Evolutionary conservation across 2,113 vertebrate species (phyloP).

Genomic region (Irena cyanogastra): DNA sequence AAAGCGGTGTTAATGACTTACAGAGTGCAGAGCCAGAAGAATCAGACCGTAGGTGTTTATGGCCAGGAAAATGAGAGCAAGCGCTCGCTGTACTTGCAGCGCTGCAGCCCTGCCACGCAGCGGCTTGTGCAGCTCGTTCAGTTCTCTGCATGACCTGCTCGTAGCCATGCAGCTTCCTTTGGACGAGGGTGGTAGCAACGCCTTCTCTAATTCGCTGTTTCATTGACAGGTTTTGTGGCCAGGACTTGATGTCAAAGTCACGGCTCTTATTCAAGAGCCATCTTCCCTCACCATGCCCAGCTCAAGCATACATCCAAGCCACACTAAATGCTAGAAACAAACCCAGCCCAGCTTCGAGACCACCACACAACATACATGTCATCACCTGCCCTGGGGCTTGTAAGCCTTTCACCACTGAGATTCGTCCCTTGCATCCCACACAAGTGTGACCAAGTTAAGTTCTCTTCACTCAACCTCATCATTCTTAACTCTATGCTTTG

Average conservation of each 20-base stretch:
- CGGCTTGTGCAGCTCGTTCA: background rate
- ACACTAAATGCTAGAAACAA: background rate
- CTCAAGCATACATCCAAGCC: background rate
- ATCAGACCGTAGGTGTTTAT: background rate
- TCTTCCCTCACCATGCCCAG: background rate
- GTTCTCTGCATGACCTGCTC: background rate
- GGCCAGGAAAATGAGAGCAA: background rate
- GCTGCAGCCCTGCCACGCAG: background rate
- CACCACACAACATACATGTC: background rate
- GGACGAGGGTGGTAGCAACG: background rate
- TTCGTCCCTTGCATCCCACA: rapidly evolving
- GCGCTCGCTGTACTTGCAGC: rapidly evolving
- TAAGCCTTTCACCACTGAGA: background rate
- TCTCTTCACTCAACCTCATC: background rate
- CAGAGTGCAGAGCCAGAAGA: background rate
- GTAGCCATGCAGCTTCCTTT: background rate
- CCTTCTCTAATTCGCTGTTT: background rate
- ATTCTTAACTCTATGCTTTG: background rate
- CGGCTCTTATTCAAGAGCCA: background rate
- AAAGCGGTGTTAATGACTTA: background rate
- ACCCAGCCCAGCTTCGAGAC: background rate
- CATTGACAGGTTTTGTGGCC: background rate
- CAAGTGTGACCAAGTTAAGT: background rate
- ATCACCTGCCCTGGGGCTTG: background rate
- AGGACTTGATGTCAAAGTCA: background rate